Conservation (phyloP, 2,797 vertebrate species). For the Hybognathus amarus region DNA sequence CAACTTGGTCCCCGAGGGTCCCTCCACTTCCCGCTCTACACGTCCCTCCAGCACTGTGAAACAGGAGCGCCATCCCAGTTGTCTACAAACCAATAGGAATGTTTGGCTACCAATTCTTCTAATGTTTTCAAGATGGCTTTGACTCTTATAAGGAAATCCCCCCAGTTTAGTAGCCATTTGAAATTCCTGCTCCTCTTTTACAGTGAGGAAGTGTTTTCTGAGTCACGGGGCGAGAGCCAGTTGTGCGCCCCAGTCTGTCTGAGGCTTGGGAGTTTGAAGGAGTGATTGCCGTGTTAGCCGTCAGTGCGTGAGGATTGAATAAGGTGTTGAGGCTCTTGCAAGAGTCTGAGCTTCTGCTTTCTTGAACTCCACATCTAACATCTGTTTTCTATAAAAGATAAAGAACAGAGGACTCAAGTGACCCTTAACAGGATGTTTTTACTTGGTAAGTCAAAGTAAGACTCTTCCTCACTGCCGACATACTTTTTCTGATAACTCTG, state of each 20-base stretch:
- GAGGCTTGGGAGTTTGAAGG: conserved; percentile 12
- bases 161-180: conserved; percentile 80
- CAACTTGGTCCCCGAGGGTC: conserved; percentile 47
- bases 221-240: conserved; percentile 77
- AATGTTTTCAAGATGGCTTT: conserved; percentile 87
- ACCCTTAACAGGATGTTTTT: conserved; percentile 74
- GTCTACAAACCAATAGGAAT: conserved; percentile 77
- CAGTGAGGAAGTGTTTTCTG: conserved; percentile 78
- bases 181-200: conserved; percentile 79
- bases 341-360: conserved; percentile 35
- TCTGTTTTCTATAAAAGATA: conserved; percentile 38
- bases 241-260: conserved; percentile 62
- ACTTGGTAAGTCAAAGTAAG: conserved; percentile 74
- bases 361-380: conserved; percentile 41
- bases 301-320: conserved; percentile 14
- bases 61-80: conserved; percentile 68
- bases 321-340: conserved; percentile 15
- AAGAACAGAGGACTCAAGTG: conserved; percentile 30
- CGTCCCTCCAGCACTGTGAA: conserved; percentile 60
- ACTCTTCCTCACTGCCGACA: conserved; percentile 34
- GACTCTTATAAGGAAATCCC: conserved; percentile 82
- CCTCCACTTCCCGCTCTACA: conserved; percentile 57
- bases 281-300: not conserved
- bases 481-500: conserved; percentile 25
- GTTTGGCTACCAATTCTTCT: conserved; percentile 81